Percentiles rank a stretch among this genome's conserved stretches.
phyloP scores from a whole-genome alignment of 2,888 invertebrate species.

The Ommatoiulus sabulosus region DNA sequence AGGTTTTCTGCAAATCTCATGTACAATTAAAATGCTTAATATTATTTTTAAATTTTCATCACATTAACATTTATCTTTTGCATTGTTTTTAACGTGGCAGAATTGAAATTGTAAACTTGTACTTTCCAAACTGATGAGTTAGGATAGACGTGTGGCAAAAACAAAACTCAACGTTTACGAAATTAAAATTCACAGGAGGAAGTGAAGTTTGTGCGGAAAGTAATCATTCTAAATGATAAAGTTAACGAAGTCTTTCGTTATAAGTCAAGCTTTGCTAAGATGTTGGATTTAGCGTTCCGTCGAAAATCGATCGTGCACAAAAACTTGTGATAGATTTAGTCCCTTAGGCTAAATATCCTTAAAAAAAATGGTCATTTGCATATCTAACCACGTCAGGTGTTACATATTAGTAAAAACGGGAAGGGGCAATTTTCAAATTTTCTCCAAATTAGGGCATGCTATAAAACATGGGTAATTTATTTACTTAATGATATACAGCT shows the following conservation, averaged over 20 bases:
- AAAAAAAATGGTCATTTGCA: constrained; percentile 22
- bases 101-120: no score
- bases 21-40: no score
- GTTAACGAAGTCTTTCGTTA: background rate
- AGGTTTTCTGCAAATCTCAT: no score
- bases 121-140: no score
- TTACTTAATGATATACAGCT: constrained; percentile 15
- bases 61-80: no score
- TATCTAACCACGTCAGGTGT: constrained; percentile 14
- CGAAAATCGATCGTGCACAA: background rate
- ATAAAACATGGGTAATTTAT: constrained; percentile 7
- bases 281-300: background rate
- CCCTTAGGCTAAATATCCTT: background rate
- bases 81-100: no score
- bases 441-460: background rate
- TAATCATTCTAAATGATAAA: background rate
- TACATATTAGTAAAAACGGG: background rate
- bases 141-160: no score
- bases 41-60: no score
- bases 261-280: background rate
- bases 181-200: background rate
- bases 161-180: no score
- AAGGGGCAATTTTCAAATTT: constrained; percentile 1
- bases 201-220: background rate
- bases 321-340: background rate